These are phyloP conservation scores for Coenonympha arcania DNA, from an alignment of 2,888 invertebrate species.

Conservation along the genomic window DNA sequence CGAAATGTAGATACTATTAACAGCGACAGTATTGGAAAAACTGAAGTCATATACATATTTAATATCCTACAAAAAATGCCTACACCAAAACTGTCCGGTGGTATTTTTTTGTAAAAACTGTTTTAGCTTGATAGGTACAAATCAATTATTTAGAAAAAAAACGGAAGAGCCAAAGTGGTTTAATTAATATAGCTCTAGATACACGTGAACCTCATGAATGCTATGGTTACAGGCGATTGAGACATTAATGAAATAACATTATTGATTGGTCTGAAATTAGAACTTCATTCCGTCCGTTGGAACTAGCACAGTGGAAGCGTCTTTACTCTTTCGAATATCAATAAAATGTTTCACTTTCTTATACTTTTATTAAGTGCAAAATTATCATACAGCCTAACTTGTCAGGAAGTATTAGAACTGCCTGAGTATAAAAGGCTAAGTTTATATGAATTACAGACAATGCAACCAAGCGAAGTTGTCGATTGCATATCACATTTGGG, in stretches of 20 bases:
- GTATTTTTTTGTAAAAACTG: no score
- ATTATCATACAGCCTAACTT: slow-evolving; percentile 31
- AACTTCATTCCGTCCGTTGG: background rate
- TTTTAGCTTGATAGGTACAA: no score
- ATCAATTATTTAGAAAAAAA: no score
- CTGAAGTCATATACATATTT: no score
- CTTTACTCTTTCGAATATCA: background rate
- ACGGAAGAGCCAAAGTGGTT: no score
- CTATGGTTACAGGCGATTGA: background rate
- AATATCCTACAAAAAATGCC: no score
- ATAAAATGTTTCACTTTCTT: background rate
- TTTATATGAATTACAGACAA: slow-evolving; percentile 38
- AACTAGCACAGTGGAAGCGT: background rate
- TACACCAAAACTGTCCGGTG: no score
- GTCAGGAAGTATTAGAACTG: slow-evolving; percentile 44
- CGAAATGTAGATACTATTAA: no score
- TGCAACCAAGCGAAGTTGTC: slow-evolving; percentile 46
- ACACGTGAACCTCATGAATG: background rate
- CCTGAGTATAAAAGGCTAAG: slow-evolving; percentile 37
- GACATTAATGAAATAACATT: background rate
- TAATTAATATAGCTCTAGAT: background rate
- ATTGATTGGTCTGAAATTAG: background rate
- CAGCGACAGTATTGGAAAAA: no score
- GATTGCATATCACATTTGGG: slow-evolving; percentile 54
- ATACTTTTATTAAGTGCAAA: background rate